phyloP scores from a whole-genome alignment of 2,888 invertebrate genomes.

The Pandemis corylana region DNA sequence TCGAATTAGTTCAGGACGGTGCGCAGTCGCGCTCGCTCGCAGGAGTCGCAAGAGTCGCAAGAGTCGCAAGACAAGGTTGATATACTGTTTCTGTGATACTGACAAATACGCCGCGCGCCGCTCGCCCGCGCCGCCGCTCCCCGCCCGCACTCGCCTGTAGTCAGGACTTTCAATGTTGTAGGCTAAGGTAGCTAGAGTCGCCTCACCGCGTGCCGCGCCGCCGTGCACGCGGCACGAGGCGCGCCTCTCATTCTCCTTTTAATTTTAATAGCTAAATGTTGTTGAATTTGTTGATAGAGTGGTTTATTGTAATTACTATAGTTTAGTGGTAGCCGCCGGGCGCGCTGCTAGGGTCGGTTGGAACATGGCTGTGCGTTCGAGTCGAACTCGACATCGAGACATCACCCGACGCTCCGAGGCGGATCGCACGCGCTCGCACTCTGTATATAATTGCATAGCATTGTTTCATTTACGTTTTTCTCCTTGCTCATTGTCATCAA shows the following conservation, averaged over 20 bases:
- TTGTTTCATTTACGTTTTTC: slow-evolving; percentile 80
- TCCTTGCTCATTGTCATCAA: slow-evolving; percentile 84
- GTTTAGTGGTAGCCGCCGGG: slow-evolving; percentile 74
- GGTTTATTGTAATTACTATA: slow-evolving; percentile 78
- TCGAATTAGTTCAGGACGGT: slow-evolving; percentile 36
- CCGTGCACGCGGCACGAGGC: slow-evolving; percentile 42
- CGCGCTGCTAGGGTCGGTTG: slow-evolving; percentile 74
- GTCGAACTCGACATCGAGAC: slow-evolving; percentile 75
- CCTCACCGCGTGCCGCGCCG: slow-evolving; percentile 51
- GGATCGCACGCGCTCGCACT: slow-evolving; percentile 64
- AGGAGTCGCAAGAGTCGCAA: slow-evolving; percentile 17
- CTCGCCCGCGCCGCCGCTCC: slow-evolving; percentile 30
- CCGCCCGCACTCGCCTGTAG: slow-evolving; percentile 41
- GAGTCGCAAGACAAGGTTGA: slow-evolving; percentile 35
- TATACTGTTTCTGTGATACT: slow-evolving; percentile 63
- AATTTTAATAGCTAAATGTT: slow-evolving; percentile 84
- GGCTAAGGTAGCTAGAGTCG: slow-evolving; percentile 74
- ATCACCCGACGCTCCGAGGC: slow-evolving; percentile 61
- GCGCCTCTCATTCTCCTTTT: slow-evolving; percentile 69
- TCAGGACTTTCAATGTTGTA: slow-evolving; percentile 71
- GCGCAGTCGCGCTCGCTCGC: slow-evolving; percentile 19
- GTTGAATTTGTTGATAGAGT: slow-evolving; percentile 84
- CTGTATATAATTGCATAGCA: slow-evolving; percentile 83
- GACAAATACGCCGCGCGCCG: slow-evolving; percentile 46
- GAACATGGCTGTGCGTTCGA: slow-evolving; percentile 80